Base-by-base conservation (phyloP, 2,888 invertebrate genomes). In the Oscheius onirici region DNA sequence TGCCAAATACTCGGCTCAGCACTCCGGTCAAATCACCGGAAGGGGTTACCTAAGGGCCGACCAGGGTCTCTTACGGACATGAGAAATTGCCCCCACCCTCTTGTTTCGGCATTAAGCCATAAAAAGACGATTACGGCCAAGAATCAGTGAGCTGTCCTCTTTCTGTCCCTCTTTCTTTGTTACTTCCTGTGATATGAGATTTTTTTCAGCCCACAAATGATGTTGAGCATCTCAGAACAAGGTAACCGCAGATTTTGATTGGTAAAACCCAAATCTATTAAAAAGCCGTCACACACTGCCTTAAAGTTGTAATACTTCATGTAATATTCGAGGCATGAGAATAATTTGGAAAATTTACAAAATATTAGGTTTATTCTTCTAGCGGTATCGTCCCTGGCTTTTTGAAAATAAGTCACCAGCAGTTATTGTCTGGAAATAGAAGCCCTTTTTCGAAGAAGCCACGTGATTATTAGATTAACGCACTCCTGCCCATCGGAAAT, bases 211-310 rank as follows among this genome's bases (percentile, higher is more conserved):
- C 8, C 26, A 52, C 17, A 15, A 13, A 26, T n/a, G 28, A 55
- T 55, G 55, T 26, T 55, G 26, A 55, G 55, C 26, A 55, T 55
- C 55, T 15, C 24, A 55, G 55, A 55, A 26, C 55, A 55, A 55
- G 55, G 55, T 55, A 55, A 55, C 22, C 24, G 34, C 34, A 34
- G 34, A 34, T 34, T 6, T 34, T 34, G 34, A n/a, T n/a, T n/a
- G n/a, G n/a, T n/a, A n/a, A n/a, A n/a, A n/a, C n/a, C n/a, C n/a
- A n/a, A n/a, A n/a, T n/a, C n/a, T n/a, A n/a, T n/a, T n/a, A n/a
- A n/a, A n/a, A n/a, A n/a, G n/a, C n/a, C n/a, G n/a, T n/a, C n/a
- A n/a, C n/a, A n/a, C n/a, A n/a, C n/a, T n/a, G n/a, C n/a, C n/a
- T n/a, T n/a, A n/a, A n/a, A n/a, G n/a, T n/a, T n/a, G n/a, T n/a